Evolutionary conservation across 2,888 invertebrate genomes (phyloP).

Genomic region (Uloborus plumipes): DNA sequence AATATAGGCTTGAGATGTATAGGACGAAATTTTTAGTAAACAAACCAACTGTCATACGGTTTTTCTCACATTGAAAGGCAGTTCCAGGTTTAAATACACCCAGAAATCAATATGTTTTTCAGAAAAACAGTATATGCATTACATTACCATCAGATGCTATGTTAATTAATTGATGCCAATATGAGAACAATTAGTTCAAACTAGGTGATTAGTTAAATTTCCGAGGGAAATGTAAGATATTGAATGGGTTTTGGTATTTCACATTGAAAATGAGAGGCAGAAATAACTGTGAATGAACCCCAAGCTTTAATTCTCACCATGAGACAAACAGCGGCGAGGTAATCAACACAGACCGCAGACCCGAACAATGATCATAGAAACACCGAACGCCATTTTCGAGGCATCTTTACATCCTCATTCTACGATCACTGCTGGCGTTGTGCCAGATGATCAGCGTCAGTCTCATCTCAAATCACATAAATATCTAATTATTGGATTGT

Average conservation of each 20-base stretch:
- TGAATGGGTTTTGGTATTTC: not conserved
- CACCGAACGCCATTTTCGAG: constrained; percentile 63
- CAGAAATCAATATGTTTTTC: not conserved
- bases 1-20: constrained; percentile 35
- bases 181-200: constrained; percentile 60
- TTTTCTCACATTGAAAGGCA: not conserved
- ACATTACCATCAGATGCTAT: constrained; percentile 6
- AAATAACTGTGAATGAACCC: constrained; percentile 1
- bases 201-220: constrained; percentile 57
- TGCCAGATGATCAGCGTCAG: constrained; percentile 64
- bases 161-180: constrained; percentile 63
- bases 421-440: constrained; percentile 60
- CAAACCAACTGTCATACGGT: constrained; percentile 42
- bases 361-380: constrained; percentile 61
- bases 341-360: constrained; percentile 52
- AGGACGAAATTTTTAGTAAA: constrained; percentile 46
- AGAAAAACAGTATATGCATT: not conserved
- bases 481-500: constrained; percentile 27
- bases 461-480: constrained; percentile 55
- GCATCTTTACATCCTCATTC: constrained; percentile 64
- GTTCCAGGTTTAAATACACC: not conserved
- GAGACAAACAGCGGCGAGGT: constrained; percentile 12
- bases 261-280: not conserved
- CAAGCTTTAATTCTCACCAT: constrained; percentile 19
- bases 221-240: not conserved